Base-by-base conservation (phyloP, 2,888 invertebrate species). In the Nebria brevicollis region DNA sequence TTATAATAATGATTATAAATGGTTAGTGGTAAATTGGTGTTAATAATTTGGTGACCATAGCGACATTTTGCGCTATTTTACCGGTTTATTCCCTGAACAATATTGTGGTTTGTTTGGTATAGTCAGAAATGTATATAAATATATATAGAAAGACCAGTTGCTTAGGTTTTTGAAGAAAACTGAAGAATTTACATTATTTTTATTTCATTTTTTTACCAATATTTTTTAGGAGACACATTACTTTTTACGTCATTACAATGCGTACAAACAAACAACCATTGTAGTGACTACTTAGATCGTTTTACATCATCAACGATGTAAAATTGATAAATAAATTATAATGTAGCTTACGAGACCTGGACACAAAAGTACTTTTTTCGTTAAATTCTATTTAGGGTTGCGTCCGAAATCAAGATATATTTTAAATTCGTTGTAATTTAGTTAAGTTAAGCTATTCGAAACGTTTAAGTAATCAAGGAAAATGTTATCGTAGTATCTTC, bases 11-110 rank as follows among this genome's bases (percentile, higher is more conserved):
- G 7, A 26, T 26, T 70, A 75, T 54, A 75, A 75, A 75, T 75
- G 75, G 75, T 75, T 75, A 75, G 75, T 75, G 75, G 75, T 75
- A 43, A 54, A 75, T 75, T 43, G 34, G 75, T 54, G 72, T 20
- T 72, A 34, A 34, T 72, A 34, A 26, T 34, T 25, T 72, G 72
- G 34, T 34, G 25, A 68, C 68, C 26, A 68, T 68, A n/a, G 13
- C 66, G 13, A 66, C 15, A 15, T 54, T 13, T 11, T 13, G 54
- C 54, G 54, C 54, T 54, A 54, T 54, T 20, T 54, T 11, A 54
- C 54, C 54, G 54, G 5, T 34, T 34, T 34, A 34, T 54, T 54
- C 54, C 54, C 54, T 11, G 54, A 54, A 11, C 11, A 54, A 54
- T n/a, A n/a, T 54, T 54, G 54, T 54, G 54, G 54, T 8, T 11